Evolutionary conservation across 2,797 vertebrate species (phyloP), one percentile per base, ranked within the genome.

Genomic region (Urophycis tenuis): DNA sequence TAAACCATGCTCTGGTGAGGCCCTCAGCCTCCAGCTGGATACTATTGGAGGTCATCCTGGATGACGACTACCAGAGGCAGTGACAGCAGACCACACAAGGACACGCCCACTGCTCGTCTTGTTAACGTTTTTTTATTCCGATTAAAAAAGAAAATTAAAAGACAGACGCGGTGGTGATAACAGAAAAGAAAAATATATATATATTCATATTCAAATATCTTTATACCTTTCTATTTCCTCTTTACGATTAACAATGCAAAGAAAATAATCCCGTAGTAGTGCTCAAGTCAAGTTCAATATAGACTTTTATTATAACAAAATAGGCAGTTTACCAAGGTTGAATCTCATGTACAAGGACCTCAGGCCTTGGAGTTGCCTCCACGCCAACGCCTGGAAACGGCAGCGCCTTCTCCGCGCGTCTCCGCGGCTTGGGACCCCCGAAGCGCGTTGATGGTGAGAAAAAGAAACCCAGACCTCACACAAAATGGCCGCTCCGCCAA

Each of bases 291-390:
- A 95, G 92, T 95, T 96, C 94, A 95, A 96, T 96, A 95, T 95
- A 94, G 93, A 93, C 92, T 92, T 92, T 94, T 94, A 94, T 96
- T 96, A 96, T 99, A 97, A 96, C 95, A 99, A 99, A 99, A 98
- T 98, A 99, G 96, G 96, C 96, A 97, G 95, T 97, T 93, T 95
- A 96, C 93, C 93, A 88, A 95, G 94, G 95, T 96, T 96, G 96
- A 95, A 95, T 96, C 93, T 95, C 93, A 92, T 89, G 86, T 92
- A 91, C 91, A 91, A 89, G 82, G 90, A 84, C 84, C 79, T 53
- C n/a, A n/a, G n/a, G n/a, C n/a, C n/a, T n/a, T n/a, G n/a, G n/a
- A n/a, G n/a, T n/a, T n/a, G n/a, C n/a, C n/a, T n/a, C n/a, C n/a
- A n/a, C n/a, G n/a, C n/a, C n/a, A n/a, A 86, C 82, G 82, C 83